Percentiles rank a stretch among this genome's conserved stretches.
Evolutionary conservation across 2,113 vertebrate genomes (phyloP).

Genomic region (Callopanchax toddi): DNA sequence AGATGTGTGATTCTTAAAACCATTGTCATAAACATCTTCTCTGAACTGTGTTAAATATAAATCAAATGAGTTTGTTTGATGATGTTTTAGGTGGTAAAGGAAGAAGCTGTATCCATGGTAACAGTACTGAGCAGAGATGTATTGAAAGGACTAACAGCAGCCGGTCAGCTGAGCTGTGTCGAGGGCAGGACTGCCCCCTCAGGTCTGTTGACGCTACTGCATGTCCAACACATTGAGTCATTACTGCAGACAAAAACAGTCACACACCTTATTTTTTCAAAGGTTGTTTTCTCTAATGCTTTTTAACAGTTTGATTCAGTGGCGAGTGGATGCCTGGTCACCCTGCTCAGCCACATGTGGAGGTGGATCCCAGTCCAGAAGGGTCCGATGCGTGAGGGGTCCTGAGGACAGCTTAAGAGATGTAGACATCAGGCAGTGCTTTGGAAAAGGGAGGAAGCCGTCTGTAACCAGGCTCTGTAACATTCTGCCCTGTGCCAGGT

Average conservation of each 20-base stretch:
- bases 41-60: neutral
- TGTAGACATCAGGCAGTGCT: constrained; percentile 83
- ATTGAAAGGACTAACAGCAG: constrained; percentile 75
- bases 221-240: no score
- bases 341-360: constrained; percentile 88
- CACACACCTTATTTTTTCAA: neutral
- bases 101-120: constrained; percentile 78
- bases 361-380: constrained; percentile 86
- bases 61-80: neutral
- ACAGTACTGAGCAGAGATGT: constrained; percentile 73
- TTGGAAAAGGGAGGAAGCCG: constrained; percentile 79
- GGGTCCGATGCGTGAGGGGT: constrained; percentile 84
- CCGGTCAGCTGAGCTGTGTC: constrained; percentile 78
- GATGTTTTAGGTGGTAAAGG: constrained; percentile 61
- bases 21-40: no score
- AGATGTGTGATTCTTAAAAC: neutral
- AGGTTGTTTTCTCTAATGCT: neutral
- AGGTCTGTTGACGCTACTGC: constrained; percentile 74
- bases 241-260: no score
- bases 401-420: constrained; percentile 73
- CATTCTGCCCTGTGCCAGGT: constrained; percentile 82
- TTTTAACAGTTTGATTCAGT: constrained; percentile 71
- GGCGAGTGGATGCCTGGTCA: constrained; percentile 91
- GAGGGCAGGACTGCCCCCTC: constrained; percentile 86
- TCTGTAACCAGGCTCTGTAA: constrained; percentile 82